Evolutionary conservation across 2,888 invertebrate genomes (phyloP).

Genomic region (Lasioglossum leucozonium): DNA sequence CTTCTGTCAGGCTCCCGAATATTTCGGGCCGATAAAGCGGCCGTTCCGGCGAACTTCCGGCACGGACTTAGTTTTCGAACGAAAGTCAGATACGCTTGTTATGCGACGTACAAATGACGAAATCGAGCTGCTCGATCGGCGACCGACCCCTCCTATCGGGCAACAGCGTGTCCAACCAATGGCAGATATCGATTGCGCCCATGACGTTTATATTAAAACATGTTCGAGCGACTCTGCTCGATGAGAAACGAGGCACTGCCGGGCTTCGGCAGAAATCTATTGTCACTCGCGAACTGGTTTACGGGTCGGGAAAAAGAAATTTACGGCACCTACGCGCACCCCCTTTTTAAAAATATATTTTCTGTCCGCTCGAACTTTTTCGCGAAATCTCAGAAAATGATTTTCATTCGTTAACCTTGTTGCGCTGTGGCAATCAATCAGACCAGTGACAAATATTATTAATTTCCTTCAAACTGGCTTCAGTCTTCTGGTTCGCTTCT

Average conservation of each 20-base stretch:
- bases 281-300: slow-evolving; percentile 41
- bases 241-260: slow-evolving; percentile 54
- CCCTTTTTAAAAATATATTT: background rate
- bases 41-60: slow-evolving; percentile 43
- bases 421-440: too few relatives aligned
- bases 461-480: too few relatives aligned
- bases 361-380: slow-evolving; percentile 7
- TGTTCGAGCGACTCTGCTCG: slow-evolving; percentile 42
- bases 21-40: slow-evolving; percentile 47
- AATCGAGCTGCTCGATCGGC: slow-evolving; percentile 35
- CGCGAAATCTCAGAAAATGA: background rate
- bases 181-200: slow-evolving; percentile 69
- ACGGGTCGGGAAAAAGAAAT: slow-evolving; percentile 26
- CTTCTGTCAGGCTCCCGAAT: slow-evolving; percentile 34
- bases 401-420: background rate
- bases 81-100: slow-evolving; percentile 51
- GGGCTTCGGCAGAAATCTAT: slow-evolving; percentile 56
- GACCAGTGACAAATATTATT: too few relatives aligned
- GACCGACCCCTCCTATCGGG: slow-evolving; percentile 26
- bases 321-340: background rate
- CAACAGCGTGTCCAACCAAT: slow-evolving; percentile 46
- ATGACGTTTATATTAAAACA: slow-evolving; percentile 72
- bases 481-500: too few relatives aligned
- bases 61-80: slow-evolving; percentile 40
- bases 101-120: slow-evolving; percentile 53